Conservation (phyloP, 2,888 invertebrate species). For the Tortrix viridana region DNA sequence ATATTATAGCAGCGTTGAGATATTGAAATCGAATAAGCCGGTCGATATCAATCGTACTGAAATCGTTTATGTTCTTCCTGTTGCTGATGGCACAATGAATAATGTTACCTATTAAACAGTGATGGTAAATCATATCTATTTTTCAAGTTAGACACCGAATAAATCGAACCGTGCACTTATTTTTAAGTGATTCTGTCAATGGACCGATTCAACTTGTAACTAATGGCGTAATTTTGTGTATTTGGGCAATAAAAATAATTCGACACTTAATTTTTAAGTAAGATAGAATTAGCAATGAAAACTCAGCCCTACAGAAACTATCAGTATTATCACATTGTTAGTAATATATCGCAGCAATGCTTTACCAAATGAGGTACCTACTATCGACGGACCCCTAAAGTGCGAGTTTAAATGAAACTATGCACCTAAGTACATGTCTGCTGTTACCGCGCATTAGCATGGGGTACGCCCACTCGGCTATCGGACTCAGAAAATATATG, state of each 20-base stretch:
- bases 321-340: not conserved
- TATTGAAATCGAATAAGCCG: slow-evolving; percentile 11
- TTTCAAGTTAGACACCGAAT: slow-evolving; percentile 8
- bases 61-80: slow-evolving; percentile 26
- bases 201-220: not conserved
- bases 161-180: not conserved
- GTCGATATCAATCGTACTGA: slow-evolving; percentile 19
- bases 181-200: not conserved
- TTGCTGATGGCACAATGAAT: slow-evolving; percentile 22
- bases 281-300: too few relatives aligned
- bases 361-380: not conserved
- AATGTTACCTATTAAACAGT: slow-evolving; percentile 22
- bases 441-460: slow-evolving; percentile 57
- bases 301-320: not conserved
- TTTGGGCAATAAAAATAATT: too few relatives aligned
- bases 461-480: slow-evolving; percentile 72
- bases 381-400: slow-evolving; percentile 18
- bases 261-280: too few relatives aligned
- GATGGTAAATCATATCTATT: slow-evolving; percentile 16
- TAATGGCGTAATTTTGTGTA: not conserved
- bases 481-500: slow-evolving; percentile 64
- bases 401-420: slow-evolving; percentile 22
- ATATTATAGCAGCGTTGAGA: not conserved
- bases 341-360: not conserved
- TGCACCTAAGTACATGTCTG: slow-evolving; percentile 56